Percentiles rank a stretch among this genome's conserved stretches.
phyloP scores from a whole-genome alignment of 2,888 invertebrate genomes.

The Micoletzkya japonica region DNA sequence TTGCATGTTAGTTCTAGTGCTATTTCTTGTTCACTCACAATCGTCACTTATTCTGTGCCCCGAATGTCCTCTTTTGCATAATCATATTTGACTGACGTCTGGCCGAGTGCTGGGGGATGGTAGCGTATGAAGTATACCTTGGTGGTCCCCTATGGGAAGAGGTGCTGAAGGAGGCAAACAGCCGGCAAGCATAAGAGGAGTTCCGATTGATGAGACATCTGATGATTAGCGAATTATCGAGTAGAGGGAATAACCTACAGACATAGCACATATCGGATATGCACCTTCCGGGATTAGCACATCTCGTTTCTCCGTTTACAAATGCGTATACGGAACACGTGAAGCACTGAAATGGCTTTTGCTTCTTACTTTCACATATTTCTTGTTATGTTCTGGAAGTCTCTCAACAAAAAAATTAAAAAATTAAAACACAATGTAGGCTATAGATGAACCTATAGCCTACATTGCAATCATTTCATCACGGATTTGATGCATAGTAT shows the following conservation, averaged over 20 bases:
- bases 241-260: slow-evolving; percentile 1
- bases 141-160: slow-evolving; percentile 1
- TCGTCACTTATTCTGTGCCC: no score
- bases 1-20: no score
- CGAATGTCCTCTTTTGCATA: no score
- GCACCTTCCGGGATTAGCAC: slow-evolving; percentile 19
- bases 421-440: not conserved
- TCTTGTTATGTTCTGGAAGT: no score
- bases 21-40: no score
- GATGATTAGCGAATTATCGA: not conserved
- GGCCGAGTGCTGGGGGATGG: no score
- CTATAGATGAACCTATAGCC: not conserved
- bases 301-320: slow-evolving; percentile 6
- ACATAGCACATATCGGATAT: slow-evolving; percentile 18
- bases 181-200: slow-evolving; percentile 19
- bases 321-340: slow-evolving; percentile 25
- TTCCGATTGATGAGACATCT: slow-evolving; percentile 21
- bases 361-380: no score
- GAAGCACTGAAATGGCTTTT: slow-evolving; percentile 27
- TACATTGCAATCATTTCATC: not conserved
- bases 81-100: no score
- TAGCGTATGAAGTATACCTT: not conserved
- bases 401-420: not conserved
- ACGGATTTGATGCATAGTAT: no score
- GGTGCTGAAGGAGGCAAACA: slow-evolving; percentile 5